Conservation (phyloP, 2,888 invertebrate genomes). For the Zaprionus obscuricornis region DNA sequence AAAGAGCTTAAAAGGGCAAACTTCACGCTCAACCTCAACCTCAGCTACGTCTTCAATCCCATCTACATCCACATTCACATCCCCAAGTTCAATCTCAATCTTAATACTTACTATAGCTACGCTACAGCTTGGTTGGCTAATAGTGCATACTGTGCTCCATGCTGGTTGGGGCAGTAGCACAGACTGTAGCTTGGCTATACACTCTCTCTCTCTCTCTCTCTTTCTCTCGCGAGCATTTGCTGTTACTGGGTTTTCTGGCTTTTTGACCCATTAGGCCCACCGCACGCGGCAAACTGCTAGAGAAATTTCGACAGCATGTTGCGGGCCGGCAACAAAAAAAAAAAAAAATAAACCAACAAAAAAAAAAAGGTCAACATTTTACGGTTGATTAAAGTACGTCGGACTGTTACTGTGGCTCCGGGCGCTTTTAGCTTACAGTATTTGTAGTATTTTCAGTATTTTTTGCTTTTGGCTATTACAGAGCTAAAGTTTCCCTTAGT, state of each 20-base stretch:
- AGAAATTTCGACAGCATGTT: conserved; percentile 69
- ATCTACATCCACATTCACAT: too few relatives aligned
- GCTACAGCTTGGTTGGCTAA: conserved; percentile 36
- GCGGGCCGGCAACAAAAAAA: conserved; percentile 47
- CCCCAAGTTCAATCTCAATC: conserved; percentile 26
- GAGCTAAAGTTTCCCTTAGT: too few relatives aligned
- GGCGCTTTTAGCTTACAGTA: conserved; percentile 31
- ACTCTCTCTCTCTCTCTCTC: too few relatives aligned
- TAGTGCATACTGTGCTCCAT: conserved; percentile 44
- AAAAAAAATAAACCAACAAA: too few relatives aligned
- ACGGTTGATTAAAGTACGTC: conserved; percentile 77
- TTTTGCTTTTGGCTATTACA: too few relatives aligned
- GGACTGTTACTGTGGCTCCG: conserved; percentile 44
- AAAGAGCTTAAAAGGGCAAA: too few relatives aligned
- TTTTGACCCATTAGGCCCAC: conserved; percentile 61
- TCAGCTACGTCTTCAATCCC: not conserved
- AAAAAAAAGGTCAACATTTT: conserved; percentile 76
- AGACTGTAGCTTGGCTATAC: not conserved
- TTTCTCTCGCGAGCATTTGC: too few relatives aligned
- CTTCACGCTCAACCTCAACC: conserved; percentile 11
- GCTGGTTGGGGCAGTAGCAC: not conserved
- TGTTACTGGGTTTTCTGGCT: conserved; percentile 15
- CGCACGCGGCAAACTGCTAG: conserved; percentile 39
- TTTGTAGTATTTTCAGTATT: too few relatives aligned
- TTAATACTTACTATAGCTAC: conserved; percentile 11